Evolutionary conservation across 92 coral and sea anemone species (phyloP), one percentile per base, ranked within the genome.

Genomic region (Montipora capitata): DNA sequence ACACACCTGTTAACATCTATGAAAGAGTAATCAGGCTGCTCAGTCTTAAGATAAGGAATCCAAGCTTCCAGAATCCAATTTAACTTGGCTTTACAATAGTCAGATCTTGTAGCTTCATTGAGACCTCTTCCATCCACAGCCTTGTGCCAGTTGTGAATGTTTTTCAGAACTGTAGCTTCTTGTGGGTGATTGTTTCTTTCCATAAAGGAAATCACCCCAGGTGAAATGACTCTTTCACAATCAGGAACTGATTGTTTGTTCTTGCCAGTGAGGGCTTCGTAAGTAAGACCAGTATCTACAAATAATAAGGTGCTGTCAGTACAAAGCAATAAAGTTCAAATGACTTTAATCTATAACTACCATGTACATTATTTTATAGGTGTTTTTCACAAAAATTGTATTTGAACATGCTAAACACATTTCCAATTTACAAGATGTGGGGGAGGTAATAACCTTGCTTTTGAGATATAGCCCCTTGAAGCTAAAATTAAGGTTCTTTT

Each of bases 101-200:
- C 7, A 3, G 85, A 72, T 71, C 90, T 44, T 10, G 10, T 14
- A 1, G 58, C 56, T 16, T 92, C 92, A 42, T 40, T 5, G 3
- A 92, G 52, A 17, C 95, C 92, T 45, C 90, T 39, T 3, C 92
- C 92, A 82, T 88, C 92, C 0, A 27, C 76, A 18, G 95, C 95
- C 43, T 83, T 83, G 58, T 88, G 84, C 90, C 85, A 84, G 59
- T 83, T 83, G 16, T 74, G 87, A 20, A 92, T 57, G 5, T 57
- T 74, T 39, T 14, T 35, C 39, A 84, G 35, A 2, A 85, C 69
- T 27, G 10, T 52, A 7, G 85, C 80, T 10, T 79, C 86, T 17
- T 15, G 43, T 35, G 3, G 42, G 48, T 92, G 76, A n/a, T 81
- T 82, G 43, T 40, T 14, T 42, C 10, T 14, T 17, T 52, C 44